Evolutionary conservation across 2,888 invertebrate genomes (phyloP).

Genomic region (Drosophila anceps): DNA sequence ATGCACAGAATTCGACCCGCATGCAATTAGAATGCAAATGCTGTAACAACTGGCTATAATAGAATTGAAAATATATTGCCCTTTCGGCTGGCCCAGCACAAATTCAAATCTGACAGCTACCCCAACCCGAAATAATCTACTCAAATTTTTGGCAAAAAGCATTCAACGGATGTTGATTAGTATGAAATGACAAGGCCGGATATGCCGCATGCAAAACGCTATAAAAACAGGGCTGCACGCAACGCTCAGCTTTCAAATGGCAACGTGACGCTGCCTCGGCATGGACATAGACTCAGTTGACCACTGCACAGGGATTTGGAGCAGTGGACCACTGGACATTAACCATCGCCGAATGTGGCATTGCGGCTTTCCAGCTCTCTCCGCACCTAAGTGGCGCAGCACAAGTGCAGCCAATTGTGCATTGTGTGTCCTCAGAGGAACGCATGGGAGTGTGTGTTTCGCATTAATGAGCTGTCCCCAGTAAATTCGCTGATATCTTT

Average conservation of each 20-base stretch:
- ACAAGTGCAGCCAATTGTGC: slow-evolving; percentile 68
- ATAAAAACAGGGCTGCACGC: slow-evolving; percentile 3
- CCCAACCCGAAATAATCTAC: slow-evolving; percentile 24
- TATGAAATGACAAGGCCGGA: slow-evolving; percentile 79
- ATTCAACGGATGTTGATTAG: slow-evolving; percentile 79
- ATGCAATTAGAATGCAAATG: slow-evolving; percentile 43
- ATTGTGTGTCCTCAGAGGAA: slow-evolving; percentile 24
- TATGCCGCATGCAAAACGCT: slow-evolving; percentile 45
- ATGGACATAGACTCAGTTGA: slow-evolving; percentile 14
- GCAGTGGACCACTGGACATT: slow-evolving; percentile 15
- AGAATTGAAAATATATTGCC: slow-evolving; percentile 39
- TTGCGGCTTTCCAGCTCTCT: slow-evolving; percentile 42
- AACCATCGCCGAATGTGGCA: slow-evolving; percentile 40
- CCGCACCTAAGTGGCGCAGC: slow-evolving; percentile 53
- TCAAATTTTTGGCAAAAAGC: slow-evolving; percentile 39
- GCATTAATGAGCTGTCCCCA: slow-evolving; percentile 67
- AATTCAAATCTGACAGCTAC: slow-evolving; percentile 12
- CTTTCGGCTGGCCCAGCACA: slow-evolving; percentile 6
- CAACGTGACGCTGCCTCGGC: neutral
- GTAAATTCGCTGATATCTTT: slow-evolving; percentile 40
- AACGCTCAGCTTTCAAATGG: neutral
- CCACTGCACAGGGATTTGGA: slow-evolving; percentile 11
- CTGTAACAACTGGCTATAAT: slow-evolving; percentile 36
- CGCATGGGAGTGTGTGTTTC: slow-evolving; percentile 21
- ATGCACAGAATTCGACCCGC: slow-evolving; percentile 19